These are phyloP conservation scores for Petrolisthes cinctipes DNA, from an alignment of 2,888 invertebrate genomes.

Conservation along the genomic window DNA sequence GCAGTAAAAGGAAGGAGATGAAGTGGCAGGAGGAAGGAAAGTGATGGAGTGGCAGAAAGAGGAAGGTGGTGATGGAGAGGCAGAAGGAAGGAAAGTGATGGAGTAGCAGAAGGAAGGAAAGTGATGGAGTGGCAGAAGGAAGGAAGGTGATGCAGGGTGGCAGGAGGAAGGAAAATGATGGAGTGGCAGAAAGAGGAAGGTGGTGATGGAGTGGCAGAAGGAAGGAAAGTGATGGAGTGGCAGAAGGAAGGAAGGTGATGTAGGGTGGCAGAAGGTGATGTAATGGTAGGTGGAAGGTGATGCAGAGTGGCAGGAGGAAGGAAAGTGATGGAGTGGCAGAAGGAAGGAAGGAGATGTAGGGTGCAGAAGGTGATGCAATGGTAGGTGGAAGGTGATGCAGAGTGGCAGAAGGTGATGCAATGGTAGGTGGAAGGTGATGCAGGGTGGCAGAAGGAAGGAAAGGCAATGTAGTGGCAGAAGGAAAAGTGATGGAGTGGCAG, in stretches of 20 bases:
- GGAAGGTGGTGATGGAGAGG: background rate
- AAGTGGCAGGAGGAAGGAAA: background rate
- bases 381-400: background rate
- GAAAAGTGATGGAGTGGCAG: background rate
- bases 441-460: background rate
- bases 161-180: background rate
- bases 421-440: background rate
- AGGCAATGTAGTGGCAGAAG: background rate
- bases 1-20: background rate
- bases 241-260: background rate
- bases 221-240: background rate
- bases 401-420: background rate
- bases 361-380: background rate
- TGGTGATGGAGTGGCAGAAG: background rate
- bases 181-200: background rate
- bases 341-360: background rate
- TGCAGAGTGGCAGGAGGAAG: background rate
- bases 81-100: background rate
- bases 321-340: background rate
- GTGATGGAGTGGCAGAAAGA: background rate
- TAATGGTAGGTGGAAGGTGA: background rate
- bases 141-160: background rate
- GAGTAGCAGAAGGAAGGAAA: background rate
- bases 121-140: background rate
- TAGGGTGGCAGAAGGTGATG: background rate